Base-by-base conservation (phyloP, 1,140 invertebrate genomes). In the Tachypleus tridentatus region DNA sequence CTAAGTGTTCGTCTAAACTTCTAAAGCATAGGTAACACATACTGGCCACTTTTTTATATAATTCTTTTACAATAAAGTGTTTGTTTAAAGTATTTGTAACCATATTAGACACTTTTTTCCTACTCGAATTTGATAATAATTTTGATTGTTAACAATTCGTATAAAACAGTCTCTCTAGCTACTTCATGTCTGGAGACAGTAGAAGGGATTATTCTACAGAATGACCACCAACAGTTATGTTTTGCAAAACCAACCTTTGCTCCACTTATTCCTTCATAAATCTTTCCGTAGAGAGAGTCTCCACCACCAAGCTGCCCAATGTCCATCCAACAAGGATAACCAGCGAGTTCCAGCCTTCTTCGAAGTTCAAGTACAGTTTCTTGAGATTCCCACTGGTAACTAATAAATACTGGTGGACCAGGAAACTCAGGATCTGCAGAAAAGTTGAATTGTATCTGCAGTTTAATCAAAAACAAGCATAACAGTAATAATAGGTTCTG, bases 261-360 rank as follows among this genome's bases (percentile, higher is more conserved):
- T 61, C 66, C 59, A 50, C 69, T 72, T n/a, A 80, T 75, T 4
- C 77, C 79, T 62, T 77, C 73, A 63, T 80, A 78, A 61, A 80
- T 79, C 69, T 76, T 77, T 52, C 72, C 72, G 65, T 77, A 75
- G 0, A 80, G 72, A 8, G 74, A 73, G 67, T 80, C 78, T n/a
- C 79, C 79, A 9, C 75, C 77, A 10, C 77, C 75, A 66, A 80
- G 73, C 67, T 78, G 76, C 62, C 78, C 78, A 58, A 79, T 74
- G 67, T 80, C 79, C 78, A 80, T 80, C 77, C 79, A 80, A 69
- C 78, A 80, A 29, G 74, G 72, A 64, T 75, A 78, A 4, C 79
- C 79, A 7, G 73, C 69, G 49, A 74, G 70, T 63, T 80, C 78
- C 49, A 80, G 69, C 57, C 72, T 69, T 49, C 77, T 73, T 57